Base-by-base conservation (phyloP, 2,113 vertebrate genomes). In the Cisticola juncidis region DNA sequence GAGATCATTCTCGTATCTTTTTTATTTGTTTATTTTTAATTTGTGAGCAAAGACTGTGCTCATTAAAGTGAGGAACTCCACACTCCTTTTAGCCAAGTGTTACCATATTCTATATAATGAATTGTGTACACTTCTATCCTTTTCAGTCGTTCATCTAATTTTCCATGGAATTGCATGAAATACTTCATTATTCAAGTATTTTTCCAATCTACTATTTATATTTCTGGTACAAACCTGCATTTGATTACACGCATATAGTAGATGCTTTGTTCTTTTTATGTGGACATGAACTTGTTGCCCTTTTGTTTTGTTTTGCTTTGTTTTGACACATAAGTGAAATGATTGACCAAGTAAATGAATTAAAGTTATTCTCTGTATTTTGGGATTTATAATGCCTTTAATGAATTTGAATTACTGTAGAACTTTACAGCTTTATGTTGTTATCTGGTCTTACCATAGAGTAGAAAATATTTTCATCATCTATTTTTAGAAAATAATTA, bases 1-100 rank as follows among this genome's bases (percentile, higher is more conserved):
- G 56, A 79, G 76, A 93, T 92, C 86, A 88, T 83, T 60, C 44
- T 86, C 51, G 2, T 86, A 81, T 85, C 94, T 96, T 96, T 97
- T 94, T 98, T 90, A 96, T 96, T 96, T 96, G 96, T 95, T 97
- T 92, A 85, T 94, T 96, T 96, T 97, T 95, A 97, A 96, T 96
- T 96, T 97, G 92, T 76, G 88, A 50, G 80, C 95, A 71, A 94
- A 97, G 93, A 66, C 90, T 92, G 76, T 94, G 88, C 86, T 97
- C 70, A 85, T 98, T 96, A 92, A 95, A 90, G 86, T 54, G 60
- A 94, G 94, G 93, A 81, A 91, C 82, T 86, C 70, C 18, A 24
- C 36, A 53, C 17, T 78, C 66, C 51, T 92, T 93, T 95, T 86
- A 92, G 93, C 93, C 89, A 94, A 92, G 77, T 5, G 36, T 93